Conservation (phyloP, 1,140 invertebrate species). For the Drosophila nigromelanica region DNA sequence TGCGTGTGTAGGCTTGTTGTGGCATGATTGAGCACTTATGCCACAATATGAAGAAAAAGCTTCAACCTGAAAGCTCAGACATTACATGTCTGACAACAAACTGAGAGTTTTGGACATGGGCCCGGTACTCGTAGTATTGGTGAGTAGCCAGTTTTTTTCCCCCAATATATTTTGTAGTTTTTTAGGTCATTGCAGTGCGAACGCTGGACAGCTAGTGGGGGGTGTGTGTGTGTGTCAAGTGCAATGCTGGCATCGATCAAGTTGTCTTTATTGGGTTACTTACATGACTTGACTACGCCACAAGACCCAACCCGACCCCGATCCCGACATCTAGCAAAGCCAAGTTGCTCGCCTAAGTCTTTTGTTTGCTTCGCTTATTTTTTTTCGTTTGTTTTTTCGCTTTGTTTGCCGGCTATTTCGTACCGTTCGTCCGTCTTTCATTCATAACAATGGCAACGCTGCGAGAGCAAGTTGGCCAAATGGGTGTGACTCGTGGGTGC, state of each 20-base stretch:
- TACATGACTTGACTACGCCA: conserved; percentile 58
- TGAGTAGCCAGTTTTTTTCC: conserved; percentile 57
- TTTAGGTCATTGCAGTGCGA: conserved; percentile 66
- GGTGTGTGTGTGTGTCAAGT: conserved; percentile 67
- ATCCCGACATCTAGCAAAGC: conserved; percentile 12
- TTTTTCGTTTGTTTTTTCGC: conserved; percentile 20
- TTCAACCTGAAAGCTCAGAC: conserved; percentile 62
- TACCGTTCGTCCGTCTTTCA: conserved; percentile 39
- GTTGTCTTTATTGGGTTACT: conserved; percentile 74
- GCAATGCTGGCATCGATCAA: conserved; percentile 76
- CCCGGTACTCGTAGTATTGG: conserved; percentile 26
- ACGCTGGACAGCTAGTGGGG: conserved; percentile 25
- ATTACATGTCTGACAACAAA: conserved; percentile 42
- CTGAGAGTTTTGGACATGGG: conserved; percentile 28
- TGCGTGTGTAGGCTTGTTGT: conserved; percentile 22
- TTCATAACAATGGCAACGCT: conserved; percentile 65
- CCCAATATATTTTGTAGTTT: conserved; percentile 21
- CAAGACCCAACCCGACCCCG: conserved; percentile 5
- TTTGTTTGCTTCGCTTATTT: conserved; percentile 54
- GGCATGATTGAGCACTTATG: conserved; percentile 74
- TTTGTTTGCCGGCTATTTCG: conserved; percentile 32
- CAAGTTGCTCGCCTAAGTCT: conserved; percentile 74
- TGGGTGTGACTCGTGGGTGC: conserved; percentile 80
- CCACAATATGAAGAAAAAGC: conserved; percentile 63
- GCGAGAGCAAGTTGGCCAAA: conserved; percentile 36